phyloP scores from a whole-genome alignment of 2,113 vertebrate genomes.

The Larimichthys polyactis region DNA sequence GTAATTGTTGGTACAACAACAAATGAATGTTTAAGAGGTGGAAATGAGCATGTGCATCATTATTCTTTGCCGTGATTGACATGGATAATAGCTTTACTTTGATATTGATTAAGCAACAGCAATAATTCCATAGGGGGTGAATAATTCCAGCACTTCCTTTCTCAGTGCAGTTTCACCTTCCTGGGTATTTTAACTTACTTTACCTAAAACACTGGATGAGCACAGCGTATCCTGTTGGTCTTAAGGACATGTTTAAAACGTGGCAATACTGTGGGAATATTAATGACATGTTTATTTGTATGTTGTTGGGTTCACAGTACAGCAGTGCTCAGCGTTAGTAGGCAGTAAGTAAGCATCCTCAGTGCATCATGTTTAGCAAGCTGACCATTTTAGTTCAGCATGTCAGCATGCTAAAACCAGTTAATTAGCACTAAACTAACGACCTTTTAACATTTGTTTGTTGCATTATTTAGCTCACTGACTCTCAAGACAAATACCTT shows the following conservation, averaged over 20 bases:
- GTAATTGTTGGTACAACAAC: neutral
- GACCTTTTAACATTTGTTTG: neutral
- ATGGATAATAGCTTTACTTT: neutral
- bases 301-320: neutral
- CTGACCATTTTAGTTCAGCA: neutral
- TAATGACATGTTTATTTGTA: neutral
- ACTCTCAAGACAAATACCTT: conserved; percentile 8
- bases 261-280: neutral
- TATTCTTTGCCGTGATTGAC: neutral
- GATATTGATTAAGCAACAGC: neutral
- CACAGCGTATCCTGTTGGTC: neutral
- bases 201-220: too few species aligned
- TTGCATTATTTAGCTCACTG: neutral
- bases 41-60: neutral
- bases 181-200: neutral
- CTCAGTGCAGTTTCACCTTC: neutral
- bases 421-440: neutral
- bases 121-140: too few species aligned
- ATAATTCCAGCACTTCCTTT: too few species aligned
- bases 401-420: neutral
- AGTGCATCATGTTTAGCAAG: too few species aligned
- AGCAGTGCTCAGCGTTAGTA: neutral
- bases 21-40: neutral
- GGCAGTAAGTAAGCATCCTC: too few species aligned
- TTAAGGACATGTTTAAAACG: neutral